Base-by-base conservation (phyloP, 2,888 invertebrate genomes). In the Agapostemon virescens region DNA sequence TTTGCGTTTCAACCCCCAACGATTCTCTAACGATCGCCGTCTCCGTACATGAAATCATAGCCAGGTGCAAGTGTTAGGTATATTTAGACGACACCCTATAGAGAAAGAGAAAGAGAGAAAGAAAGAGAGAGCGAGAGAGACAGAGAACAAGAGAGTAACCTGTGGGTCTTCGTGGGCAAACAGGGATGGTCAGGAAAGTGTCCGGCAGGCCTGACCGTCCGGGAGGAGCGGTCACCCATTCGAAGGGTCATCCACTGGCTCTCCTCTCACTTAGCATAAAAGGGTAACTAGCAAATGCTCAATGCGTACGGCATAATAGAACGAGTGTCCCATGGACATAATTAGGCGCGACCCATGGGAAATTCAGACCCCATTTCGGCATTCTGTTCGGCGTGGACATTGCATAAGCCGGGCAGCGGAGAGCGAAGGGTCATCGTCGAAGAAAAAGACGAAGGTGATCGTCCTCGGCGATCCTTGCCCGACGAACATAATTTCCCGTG, bases 291-390 rank as follows among this genome's bases (percentile, higher is more conserved):
- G 87, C 87, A 86, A 89, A 86, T 88, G 88, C 85, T 90, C 88
- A 90, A 88, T 90, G 87, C 89, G 80, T 40, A 17, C 4, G 61
- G 85, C 73, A 90, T 90, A 90, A 91, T 88, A 74, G 89, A 85
- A 84, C 88, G 90, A 91, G 86, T 91, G 92, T 92, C 92, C 92
- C 92, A 86, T 91, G 90, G 89, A 89, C 90, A 91, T 92, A 92
- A 92, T 92, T 92, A 92, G 92, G 89, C 85, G 85, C 85, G 71
- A 87, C 85, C 91, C 92, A 92, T 92, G 92, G 92, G 92, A 92
- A 92, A 89, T 90, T 91, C 88, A 79, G 81, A 89, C 89, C 90
- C 90, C 82, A 86, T 84, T 83, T 84, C 83, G 69, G 77, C 79
- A 73, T 76, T 81, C 74, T 52, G 75, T 75, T 82, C 69, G 68